Base-by-base conservation (phyloP, 2,888 invertebrate species). In the Agriopis leucophaearia region DNA sequence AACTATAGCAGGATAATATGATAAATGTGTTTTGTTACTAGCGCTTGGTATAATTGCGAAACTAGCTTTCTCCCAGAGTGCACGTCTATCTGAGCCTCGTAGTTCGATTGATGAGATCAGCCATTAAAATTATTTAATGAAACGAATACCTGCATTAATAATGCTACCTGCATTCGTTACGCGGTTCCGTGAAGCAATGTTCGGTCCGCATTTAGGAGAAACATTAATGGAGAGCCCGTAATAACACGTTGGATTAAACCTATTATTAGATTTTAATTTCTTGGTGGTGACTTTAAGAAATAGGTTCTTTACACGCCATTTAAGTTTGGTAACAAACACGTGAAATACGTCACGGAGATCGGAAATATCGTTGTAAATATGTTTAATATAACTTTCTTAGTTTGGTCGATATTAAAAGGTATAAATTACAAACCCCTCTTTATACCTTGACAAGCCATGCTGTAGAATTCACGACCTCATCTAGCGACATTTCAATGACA, bases 391-490 rank as follows among this genome's bases (percentile, higher is more conserved):
- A 15, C 47, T 36, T 58, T 57, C 35, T 58, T 58, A 40, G 40
- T 50, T 48, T 48, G 47, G 16, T 61, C 8, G 36, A 50, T 60
- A 50, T 27, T 38, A 16, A 42, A 55, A 52, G 16, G 66, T 54
- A 62, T 65, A 62, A 64, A 67, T 70, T 67, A 71, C 72, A 76
- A 72, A 73, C 69, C 71, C 67, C 18, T 64, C 68, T 69, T 56
- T 73, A 76, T 94, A 94, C 93, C 93, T 94, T 93, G 80, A 92
- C 85, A 78, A 94, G 91, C 93, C 93, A 93, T 85, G 90, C 86
- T 64, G 91, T 88, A 69, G 93, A 93, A 85, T 88, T 89, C 81
- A 92, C 93, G 81, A 93, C 89, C 86, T 94, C 93, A 81, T 94
- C 93, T 82, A 94, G 75, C 16, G 92, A 84, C 92, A 91, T 92